Percentiles rank a stretch among this genome's conserved stretches.
These are phyloP conservation scores for Mugil cephalus DNA, from an alignment of 2,113 vertebrate species.

Conservation along the genomic window DNA sequence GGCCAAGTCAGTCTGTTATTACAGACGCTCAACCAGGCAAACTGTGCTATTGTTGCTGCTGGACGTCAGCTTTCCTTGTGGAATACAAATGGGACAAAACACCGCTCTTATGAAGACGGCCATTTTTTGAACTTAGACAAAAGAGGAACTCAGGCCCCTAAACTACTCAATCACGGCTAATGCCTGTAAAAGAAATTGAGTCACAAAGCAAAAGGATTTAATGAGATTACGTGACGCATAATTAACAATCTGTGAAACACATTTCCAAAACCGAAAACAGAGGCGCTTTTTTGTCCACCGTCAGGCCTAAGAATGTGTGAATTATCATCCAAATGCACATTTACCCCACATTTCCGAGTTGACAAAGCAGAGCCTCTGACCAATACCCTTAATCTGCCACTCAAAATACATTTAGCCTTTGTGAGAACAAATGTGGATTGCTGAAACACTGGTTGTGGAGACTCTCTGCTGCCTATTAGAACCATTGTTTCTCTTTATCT, in stretches of 20 bases:
- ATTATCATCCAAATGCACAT: constrained; percentile 87
- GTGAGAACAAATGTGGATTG: constrained; percentile 83
- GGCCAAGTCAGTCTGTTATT: constrained; percentile 23
- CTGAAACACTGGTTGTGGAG: constrained; percentile 75
- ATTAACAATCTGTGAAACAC: constrained; percentile 76
- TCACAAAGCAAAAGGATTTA: constrained; percentile 72
- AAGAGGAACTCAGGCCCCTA: constrained; percentile 66
- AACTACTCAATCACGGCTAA: constrained; percentile 75
- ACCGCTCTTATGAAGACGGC: constrained; percentile 42
- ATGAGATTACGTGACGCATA: constrained; percentile 78
- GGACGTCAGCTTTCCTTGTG: constrained; percentile 40
- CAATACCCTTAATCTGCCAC: constrained; percentile 81
- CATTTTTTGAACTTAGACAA: constrained; percentile 65
- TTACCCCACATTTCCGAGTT: constrained; percentile 75
- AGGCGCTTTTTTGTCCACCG: constrained; percentile 49
- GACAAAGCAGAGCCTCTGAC: constrained; percentile 81
- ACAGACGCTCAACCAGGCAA: constrained; percentile 10
- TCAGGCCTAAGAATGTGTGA: constrained; percentile 77
- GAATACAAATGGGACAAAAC: constrained; percentile 59
- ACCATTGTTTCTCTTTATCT: constrained; percentile 87
- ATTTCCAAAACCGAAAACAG: constrained; percentile 63
- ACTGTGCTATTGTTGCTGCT: constrained; percentile 31
- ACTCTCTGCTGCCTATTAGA: constrained; percentile 84
- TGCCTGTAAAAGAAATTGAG: constrained; percentile 75
- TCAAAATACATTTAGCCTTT: constrained; percentile 83